Percentiles rank a stretch among this genome's conserved stretches.
Conservation (phyloP, 2,113 vertebrate genomes). For the Castor canadensis region DNA sequence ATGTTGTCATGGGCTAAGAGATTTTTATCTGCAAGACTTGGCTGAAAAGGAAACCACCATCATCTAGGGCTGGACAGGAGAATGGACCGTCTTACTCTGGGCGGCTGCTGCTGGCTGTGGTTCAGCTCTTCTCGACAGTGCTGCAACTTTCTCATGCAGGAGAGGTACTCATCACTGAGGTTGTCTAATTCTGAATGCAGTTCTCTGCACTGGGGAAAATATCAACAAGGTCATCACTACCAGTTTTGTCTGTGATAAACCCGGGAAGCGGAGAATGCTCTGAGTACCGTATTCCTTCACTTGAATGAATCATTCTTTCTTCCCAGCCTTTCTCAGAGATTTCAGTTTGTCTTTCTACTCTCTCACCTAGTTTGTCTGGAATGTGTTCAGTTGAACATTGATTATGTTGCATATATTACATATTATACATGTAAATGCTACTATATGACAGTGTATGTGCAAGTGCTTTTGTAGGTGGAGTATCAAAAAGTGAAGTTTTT, state of each 20-base stretch:
- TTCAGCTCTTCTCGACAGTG: slow-evolving; percentile 90
- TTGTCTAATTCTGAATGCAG: slow-evolving; percentile 88
- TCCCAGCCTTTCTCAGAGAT: background rate
- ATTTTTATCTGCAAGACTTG: background rate
- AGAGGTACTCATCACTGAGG: slow-evolving; percentile 89
- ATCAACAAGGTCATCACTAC: slow-evolving; percentile 73
- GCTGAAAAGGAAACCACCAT: background rate
- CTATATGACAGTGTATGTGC: background rate
- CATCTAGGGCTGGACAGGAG: background rate
- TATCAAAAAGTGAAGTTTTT: background rate
- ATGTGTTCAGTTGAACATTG: background rate
- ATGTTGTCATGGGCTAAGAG: background rate
- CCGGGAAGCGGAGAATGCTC: background rate
- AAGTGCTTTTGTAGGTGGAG: background rate
- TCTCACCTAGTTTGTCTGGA: background rate
- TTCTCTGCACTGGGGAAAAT: slow-evolving; percentile 85
- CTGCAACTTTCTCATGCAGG: slow-evolving; percentile 87
- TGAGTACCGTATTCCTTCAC: background rate
- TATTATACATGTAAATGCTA: background rate
- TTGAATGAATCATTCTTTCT: background rate
- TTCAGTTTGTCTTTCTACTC: background rate
- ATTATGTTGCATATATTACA: background rate
- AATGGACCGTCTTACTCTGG: slow-evolving; percentile 72
- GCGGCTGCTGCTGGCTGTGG: slow-evolving; percentile 60
- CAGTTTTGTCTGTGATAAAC: background rate